These are phyloP conservation scores for Morone saxatilis DNA, from an alignment of 2,113 vertebrate species.

Conservation along the genomic window DNA sequence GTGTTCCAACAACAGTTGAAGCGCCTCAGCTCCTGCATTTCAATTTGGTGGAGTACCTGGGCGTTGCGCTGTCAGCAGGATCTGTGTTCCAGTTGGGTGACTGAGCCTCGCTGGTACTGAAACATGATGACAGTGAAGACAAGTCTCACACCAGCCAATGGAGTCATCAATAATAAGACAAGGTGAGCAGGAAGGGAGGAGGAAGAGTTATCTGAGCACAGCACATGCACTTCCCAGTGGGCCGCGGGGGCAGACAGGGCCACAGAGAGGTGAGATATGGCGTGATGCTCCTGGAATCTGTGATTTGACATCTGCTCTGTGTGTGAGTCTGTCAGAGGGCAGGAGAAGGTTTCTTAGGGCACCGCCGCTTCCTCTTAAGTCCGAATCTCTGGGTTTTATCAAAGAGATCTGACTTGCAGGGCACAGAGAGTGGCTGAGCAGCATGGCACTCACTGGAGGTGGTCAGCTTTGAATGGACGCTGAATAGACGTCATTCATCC, in stretches of 20 bases:
- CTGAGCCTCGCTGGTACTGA: conserved; percentile 46
- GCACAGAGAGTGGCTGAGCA: conserved; percentile 41
- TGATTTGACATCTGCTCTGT: conserved; percentile 58
- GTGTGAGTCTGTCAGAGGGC: conserved; percentile 64
- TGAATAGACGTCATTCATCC: background rate
- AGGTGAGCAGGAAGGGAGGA: conserved; percentile 60
- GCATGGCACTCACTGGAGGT: background rate
- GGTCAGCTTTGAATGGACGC: conserved; percentile 20
- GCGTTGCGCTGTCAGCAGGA: conserved; percentile 48
- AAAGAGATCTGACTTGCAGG: conserved; percentile 41
- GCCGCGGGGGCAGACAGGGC: conserved; percentile 50
- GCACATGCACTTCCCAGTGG: conserved; percentile 57
- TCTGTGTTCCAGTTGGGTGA: conserved; percentile 58
- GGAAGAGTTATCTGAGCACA: conserved; percentile 44
- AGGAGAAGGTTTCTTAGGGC: conserved; percentile 44
- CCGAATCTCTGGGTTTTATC: conserved; percentile 42
- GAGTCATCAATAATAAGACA: conserved; percentile 81
- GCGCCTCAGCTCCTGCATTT: conserved; percentile 25
- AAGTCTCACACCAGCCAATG: conserved; percentile 55
- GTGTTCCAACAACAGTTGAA: conserved; percentile 41
- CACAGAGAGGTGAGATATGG: conserved; percentile 47
- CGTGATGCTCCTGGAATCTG: conserved; percentile 52
- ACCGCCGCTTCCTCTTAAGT: conserved; percentile 35
- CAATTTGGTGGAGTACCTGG: conserved; percentile 27
- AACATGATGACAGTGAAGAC: conserved; percentile 60